Evolutionary conservation across 2,797 vertebrate genomes (phyloP).

Genomic region (Micropoecilia bifurca): DNA sequence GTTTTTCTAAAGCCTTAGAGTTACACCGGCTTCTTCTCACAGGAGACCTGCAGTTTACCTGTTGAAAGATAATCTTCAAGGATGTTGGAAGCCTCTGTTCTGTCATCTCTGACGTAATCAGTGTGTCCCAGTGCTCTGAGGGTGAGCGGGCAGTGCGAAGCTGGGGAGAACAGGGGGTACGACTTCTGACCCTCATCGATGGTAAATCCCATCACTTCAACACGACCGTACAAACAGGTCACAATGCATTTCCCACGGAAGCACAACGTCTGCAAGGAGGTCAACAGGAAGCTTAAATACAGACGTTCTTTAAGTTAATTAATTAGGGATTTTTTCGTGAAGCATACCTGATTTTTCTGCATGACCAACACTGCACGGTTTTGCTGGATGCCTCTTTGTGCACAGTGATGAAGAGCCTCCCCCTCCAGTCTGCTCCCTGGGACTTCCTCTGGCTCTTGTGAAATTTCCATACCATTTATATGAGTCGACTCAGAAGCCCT

Average conservation of each 20-base stretch:
- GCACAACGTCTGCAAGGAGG: slow-evolving; percentile 81
- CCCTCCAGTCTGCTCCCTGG: slow-evolving; percentile 53
- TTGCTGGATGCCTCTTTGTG: slow-evolving; percentile 68
- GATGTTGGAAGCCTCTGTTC: slow-evolving; percentile 75
- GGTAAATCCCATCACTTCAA: slow-evolving; percentile 90
- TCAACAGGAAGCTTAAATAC: background rate
- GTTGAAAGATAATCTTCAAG: slow-evolving; percentile 80
- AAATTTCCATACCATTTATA: slow-evolving; percentile 51
- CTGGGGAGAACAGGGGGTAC: slow-evolving; percentile 86
- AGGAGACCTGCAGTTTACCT: slow-evolving; percentile 68
- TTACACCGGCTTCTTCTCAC: background rate
- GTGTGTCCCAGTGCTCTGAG: slow-evolving; percentile 75
- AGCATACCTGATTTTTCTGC: slow-evolving; percentile 79
- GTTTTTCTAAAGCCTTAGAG: background rate
- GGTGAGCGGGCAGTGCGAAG: slow-evolving; percentile 85
- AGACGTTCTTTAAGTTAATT: background rate
- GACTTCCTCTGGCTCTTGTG: background rate
- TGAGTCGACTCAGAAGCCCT: slow-evolving; percentile 65
- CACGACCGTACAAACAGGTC: slow-evolving; percentile 89
- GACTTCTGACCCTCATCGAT: slow-evolving; percentile 88
- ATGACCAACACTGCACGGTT: slow-evolving; percentile 80
- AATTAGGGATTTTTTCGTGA: background rate
- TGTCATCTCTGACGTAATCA: slow-evolving; percentile 61
- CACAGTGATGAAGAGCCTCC: slow-evolving; percentile 65
- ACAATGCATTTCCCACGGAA: slow-evolving; percentile 90